Evolutionary conservation across 2,113 vertebrate species (phyloP).

Genomic region (Glareola pratincola): DNA sequence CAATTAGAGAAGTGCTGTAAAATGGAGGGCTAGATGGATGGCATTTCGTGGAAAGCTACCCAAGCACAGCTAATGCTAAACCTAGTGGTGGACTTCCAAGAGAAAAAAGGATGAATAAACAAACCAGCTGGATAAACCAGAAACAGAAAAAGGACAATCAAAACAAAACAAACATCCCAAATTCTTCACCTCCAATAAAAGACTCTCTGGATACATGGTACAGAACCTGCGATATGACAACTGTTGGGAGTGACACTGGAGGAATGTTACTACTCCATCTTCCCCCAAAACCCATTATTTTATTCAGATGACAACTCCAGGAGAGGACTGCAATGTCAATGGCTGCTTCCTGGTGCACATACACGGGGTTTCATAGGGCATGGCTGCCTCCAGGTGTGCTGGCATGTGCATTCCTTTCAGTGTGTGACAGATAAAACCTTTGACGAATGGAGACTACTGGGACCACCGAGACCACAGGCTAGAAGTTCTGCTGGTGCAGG

Average conservation of each 20-base stretch:
- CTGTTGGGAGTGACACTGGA: background rate
- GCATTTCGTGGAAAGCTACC: background rate
- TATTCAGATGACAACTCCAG: background rate
- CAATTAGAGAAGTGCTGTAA: background rate
- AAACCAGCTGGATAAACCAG: background rate
- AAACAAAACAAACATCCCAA: background rate
- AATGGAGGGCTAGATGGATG: background rate
- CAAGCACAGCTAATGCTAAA: background rate
- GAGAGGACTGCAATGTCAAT: background rate
- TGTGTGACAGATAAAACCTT: background rate
- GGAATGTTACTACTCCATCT: background rate
- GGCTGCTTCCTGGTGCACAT: background rate
- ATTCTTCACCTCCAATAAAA: background rate
- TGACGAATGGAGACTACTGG: background rate
- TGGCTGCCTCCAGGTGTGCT: background rate
- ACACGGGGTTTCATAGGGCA: background rate
- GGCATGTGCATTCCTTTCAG: background rate
- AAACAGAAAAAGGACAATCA: background rate
- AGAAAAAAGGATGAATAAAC: background rate
- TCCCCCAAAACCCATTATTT: background rate
- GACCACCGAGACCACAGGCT: background rate
- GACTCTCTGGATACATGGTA: background rate
- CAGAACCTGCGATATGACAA: background rate
- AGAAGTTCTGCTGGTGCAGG: background rate
- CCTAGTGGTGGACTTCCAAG: background rate